A percentile compares a stretch with the other conserved stretches of the same genome.
Evolutionary conservation across 2,113 vertebrate species (phyloP).

Genomic region (Petroica traversi): DNA sequence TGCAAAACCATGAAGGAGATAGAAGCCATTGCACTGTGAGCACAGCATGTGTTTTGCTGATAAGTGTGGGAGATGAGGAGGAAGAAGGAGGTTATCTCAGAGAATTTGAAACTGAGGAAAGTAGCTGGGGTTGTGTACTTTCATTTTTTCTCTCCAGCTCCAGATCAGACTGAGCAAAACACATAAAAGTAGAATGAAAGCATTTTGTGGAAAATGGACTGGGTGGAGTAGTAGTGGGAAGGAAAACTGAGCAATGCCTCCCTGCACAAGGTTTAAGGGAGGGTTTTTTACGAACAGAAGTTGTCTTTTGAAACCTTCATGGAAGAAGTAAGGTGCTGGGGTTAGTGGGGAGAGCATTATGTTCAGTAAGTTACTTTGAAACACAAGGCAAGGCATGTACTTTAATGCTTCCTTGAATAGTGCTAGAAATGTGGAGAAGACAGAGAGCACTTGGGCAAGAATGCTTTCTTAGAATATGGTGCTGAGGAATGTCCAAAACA

Average conservation of each 20-base stretch:
- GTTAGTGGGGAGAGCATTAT: neutral
- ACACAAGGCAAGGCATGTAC: neutral
- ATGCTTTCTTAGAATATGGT: slow-evolving; percentile 8
- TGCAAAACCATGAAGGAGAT: neutral
- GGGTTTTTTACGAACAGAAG: neutral
- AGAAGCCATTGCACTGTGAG: neutral
- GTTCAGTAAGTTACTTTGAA: neutral
- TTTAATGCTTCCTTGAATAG: neutral
- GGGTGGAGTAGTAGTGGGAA: neutral
- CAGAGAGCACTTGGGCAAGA: neutral
- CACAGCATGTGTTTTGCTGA: neutral
- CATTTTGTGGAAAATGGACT: neutral
- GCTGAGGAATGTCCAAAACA: slow-evolving; percentile 23
- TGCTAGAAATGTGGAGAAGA: neutral
- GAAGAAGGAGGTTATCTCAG: neutral
- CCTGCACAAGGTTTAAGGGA: neutral
- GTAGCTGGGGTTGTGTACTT: neutral
- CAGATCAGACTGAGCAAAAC: neutral
- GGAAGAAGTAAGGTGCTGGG: neutral
- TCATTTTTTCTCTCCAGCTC: neutral
- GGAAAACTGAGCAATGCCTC: neutral
- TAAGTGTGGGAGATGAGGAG: neutral
- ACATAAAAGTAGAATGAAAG: neutral
- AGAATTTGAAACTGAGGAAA: neutral
- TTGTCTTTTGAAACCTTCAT: neutral